Evolutionary conservation across 2,797 vertebrate genomes (phyloP), one percentile per base, ranked within the genome.

Genomic region (Enteromius treurensis): DNA sequence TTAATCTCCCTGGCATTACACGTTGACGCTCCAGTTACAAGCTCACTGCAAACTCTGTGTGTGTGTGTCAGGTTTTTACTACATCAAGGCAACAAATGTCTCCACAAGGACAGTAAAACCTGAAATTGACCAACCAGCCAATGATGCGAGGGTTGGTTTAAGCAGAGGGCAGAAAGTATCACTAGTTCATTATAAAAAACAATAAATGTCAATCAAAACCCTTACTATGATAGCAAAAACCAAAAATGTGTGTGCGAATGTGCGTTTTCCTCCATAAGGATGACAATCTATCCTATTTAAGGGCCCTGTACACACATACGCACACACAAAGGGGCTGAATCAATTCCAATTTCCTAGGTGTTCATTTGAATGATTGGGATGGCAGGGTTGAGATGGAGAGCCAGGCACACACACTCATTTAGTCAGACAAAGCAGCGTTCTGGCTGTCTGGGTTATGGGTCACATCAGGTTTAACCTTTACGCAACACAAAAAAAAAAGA

Each of bases 1-100:
- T 90, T 84, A 87, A 85, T 90, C 89, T 91, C 86, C 88, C 64
- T 85, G 69, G 70, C 53, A 68, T 83, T 83, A 78, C 75, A 78
- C 21, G 53, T 60, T 78, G 75, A 83, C 15, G 67, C 19, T 78
- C 82, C 21, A 77, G 80, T 82, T 82, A 77, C 32, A 47, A 82
- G 74, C 81, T 68, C 19, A 29, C 37, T 77, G 49, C 49, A 81
- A 65, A 68, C 34, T 7, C 47, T 81, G 58, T 74, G n/a, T 40
- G 32, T 47, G 37, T 65, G 26, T 80, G 60, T 78, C 5, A 32
- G 76, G 60, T 65, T 65, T 49, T 65, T 29, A 45, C 9, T 15
- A n/a, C 5, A 3, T 11, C 1, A 7, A 79, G 64, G 19, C 6
- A 40, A 15, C 77, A 49, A 79, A 53, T 68, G 47, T 53, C 42